Percentiles rank a stretch among this genome's conserved stretches.
Conservation (phyloP, 1,140 invertebrate genomes). For the Platyscapa corneri region DNA sequence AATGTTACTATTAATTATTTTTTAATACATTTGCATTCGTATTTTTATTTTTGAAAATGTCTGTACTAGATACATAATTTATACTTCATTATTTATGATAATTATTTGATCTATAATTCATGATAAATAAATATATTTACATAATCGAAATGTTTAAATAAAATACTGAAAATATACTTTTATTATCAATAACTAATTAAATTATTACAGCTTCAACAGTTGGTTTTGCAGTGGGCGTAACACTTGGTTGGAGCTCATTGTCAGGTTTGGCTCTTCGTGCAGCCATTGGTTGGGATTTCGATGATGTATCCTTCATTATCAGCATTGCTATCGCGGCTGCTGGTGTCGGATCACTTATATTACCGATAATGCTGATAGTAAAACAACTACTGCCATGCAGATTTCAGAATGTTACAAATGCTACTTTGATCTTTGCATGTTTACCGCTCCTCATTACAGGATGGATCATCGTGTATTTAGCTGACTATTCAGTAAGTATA, state of each 20-base stretch:
- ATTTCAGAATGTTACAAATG: neutral
- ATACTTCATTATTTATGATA: too few relatives aligned
- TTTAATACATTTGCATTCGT: too few relatives aligned
- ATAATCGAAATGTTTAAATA: too few relatives aligned
- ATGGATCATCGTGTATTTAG: conserved; percentile 60
- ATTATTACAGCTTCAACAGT: conserved; percentile 61
- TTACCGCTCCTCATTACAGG: conserved; percentile 54
- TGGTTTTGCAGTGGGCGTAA: conserved; percentile 61
- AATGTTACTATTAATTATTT: too few relatives aligned
- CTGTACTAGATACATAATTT: too few relatives aligned
- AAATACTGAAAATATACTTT: neutral
- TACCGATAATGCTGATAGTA: conserved; percentile 11
- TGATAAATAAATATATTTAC: too few relatives aligned
- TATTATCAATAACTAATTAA: neutral
- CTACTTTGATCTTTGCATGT: conserved; percentile 44
- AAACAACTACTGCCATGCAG: conserved; percentile 36
- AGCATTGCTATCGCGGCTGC: conserved; percentile 56
- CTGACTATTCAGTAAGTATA: conserved; percentile 56
- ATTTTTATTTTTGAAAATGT: too few relatives aligned
- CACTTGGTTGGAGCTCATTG: conserved; percentile 62
- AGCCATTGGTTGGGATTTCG: conserved; percentile 51
- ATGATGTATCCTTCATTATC: conserved; percentile 57
- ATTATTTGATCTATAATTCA: too few relatives aligned
- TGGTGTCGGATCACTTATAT: conserved; percentile 53
- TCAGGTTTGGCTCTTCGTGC: conserved; percentile 53